Conservation (phyloP, 35 echinoderm and acorn worm species). For the Anneissia japonica region DNA sequence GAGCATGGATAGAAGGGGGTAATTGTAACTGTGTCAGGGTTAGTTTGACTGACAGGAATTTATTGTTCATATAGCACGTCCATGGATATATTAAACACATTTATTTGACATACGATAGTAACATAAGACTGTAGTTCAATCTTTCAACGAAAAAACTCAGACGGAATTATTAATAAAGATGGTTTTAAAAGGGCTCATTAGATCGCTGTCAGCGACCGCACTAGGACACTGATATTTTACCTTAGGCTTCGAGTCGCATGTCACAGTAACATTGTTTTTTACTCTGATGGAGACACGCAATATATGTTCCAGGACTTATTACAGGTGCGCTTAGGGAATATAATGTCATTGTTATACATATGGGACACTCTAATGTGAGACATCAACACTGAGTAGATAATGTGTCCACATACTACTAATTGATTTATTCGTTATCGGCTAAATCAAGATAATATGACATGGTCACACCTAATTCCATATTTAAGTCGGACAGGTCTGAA, state of each 20-base stretch:
- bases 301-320: not conserved
- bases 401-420: not conserved
- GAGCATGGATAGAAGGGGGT: not conserved
- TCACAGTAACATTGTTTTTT: not conserved
- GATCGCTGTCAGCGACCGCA: not conserved
- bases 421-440: too few species aligned
- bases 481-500: too few species aligned
- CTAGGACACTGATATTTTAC: not conserved
- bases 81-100: not conserved
- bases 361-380: not conserved
- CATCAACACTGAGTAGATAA: not conserved
- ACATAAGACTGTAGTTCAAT: not conserved
- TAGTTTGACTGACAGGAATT: not conserved
- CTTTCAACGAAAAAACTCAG: not conserved
- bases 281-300: not conserved
- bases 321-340: not conserved
- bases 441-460: too few species aligned
- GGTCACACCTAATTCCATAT: too few species aligned
- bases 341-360: not conserved
- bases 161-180: not conserved
- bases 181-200: not conserved
- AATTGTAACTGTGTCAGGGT: not conserved
- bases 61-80: not conserved
- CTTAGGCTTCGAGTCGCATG: not conserved
- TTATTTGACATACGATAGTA: not conserved